Percentiles rank a stretch among this genome's conserved stretches.
These are phyloP conservation scores for Xenops minutus DNA, from an alignment of 2,797 vertebrate genomes.

Conservation along the genomic window DNA sequence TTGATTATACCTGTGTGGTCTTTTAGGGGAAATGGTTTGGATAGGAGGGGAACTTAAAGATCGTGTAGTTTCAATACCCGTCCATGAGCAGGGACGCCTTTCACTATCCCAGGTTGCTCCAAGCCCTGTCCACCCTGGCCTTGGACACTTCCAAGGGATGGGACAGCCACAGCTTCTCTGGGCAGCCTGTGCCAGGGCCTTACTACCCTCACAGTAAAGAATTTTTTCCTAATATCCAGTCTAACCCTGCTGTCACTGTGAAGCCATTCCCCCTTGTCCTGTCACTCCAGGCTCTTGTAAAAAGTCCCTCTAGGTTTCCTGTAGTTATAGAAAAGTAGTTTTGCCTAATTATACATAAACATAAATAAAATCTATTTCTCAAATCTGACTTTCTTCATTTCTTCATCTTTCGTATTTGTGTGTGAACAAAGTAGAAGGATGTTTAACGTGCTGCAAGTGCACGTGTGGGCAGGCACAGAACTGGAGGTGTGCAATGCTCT, in stretches of 20 bases:
- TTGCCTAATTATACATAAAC: not conserved
- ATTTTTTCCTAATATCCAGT: not conserved
- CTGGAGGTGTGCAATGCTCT: not conserved
- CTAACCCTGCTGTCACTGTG: not conserved
- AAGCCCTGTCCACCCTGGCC: accelerated
- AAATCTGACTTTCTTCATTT: not conserved
- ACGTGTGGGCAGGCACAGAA: not conserved
- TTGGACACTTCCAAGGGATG: not conserved
- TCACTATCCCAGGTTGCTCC: not conserved
- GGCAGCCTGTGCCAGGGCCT: not conserved
- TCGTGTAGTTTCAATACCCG: not conserved
- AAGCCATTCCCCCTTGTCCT: not conserved
- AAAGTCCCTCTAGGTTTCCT: not conserved
- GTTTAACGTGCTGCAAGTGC: not conserved
- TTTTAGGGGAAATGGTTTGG: not conserved
- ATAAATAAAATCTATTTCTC: not conserved
- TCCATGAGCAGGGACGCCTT: not conserved
- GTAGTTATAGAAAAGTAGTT: not conserved
- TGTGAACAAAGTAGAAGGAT: accelerated
- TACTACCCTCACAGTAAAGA: not conserved
- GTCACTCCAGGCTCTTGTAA: not conserved
- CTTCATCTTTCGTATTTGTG: not conserved
- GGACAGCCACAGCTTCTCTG: not conserved
- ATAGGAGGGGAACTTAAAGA: not conserved
- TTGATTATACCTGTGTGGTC: not conserved